These are phyloP conservation scores for Erpornis zantholeuca DNA, from an alignment of 2,113 vertebrate species.

Conservation along the genomic window DNA sequence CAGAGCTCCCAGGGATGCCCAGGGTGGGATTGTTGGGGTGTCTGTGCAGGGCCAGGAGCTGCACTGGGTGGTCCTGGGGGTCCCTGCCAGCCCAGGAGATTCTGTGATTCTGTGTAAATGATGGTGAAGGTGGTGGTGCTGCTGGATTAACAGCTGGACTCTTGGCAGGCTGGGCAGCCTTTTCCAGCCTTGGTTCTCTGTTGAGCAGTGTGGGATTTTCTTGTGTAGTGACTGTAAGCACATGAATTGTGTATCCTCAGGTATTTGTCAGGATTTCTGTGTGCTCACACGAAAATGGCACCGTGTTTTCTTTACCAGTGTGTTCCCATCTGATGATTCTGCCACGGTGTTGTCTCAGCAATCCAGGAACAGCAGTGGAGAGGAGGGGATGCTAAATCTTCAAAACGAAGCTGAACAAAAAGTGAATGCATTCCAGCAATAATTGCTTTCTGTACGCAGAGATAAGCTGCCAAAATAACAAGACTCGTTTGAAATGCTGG, in stretches of 20 bases:
- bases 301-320: rapidly evolving
- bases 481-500: constrained; percentile 26
- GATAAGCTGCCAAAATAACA: constrained; percentile 58
- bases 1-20: neutral
- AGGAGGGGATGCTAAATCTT: neutral
- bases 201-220: neutral
- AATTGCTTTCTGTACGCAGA: constrained; percentile 58
- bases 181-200: neutral
- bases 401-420: constrained; percentile 18
- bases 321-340: neutral
- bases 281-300: neutral
- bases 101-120: neutral
- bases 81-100: neutral
- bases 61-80: rapidly evolving
- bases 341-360: neutral
- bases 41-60: rapidly evolving
- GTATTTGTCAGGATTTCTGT: neutral
- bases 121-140: rapidly evolving
- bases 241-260: neutral
- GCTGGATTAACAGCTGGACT: neutral
- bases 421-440: constrained; percentile 7
- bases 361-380: neutral
- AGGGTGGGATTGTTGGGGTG: neutral
- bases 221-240: neutral
- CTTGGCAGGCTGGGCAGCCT: rapidly evolving